Base-by-base conservation (phyloP, 1,140 invertebrate genomes). In the Prorops nasuta region DNA sequence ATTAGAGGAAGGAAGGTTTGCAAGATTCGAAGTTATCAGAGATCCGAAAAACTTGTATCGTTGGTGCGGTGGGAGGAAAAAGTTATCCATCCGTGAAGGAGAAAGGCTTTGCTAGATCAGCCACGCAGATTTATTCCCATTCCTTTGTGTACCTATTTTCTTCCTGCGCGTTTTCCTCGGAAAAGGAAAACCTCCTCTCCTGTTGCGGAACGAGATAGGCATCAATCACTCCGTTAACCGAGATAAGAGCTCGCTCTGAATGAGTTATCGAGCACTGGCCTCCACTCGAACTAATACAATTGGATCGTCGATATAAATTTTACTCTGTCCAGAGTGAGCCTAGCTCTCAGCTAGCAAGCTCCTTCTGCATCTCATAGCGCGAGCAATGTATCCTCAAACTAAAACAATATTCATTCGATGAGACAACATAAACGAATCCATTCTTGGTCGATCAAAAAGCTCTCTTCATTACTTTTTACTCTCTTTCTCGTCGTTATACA, bases 161-260 rank as follows among this genome's bases (percentile, higher is more conserved):
- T 35, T 15, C 14, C 12, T 16, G 15, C 3, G 34, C 9, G 45
- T 40, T 22, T 16, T 34, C 17, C 14, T 48, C 6, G 8, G 16
- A 15, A 10, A 20, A 37, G 31, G 40, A 9, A 28, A 18, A 37
- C 24, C 10, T 4, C 24, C 24, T 4, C 21, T 35, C 22, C 44
- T 56, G 44, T 37, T 28, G 24, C 38, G 28, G 50, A 55, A 59
- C 57, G 60, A 61, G 62, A 60, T 64, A 56, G 56, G 50, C 60
- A 70, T 71, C 58, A 58, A 69, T 71, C 66, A 72, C 58, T 54
- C 56, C 56, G 65, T 68, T 71, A 68, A 62, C 55, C 51, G 49
- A 65, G 64, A 65, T 71, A 71, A 70, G 64, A 68, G 54, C 56
- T 63, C 55, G n/a, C 17, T 32, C 48, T 58, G 54, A 61, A 66